A percentile compares a stretch with the other conserved stretches of the same genome.
phyloP scores from a whole-genome alignment of 2,888 invertebrate species.

The Sinhomidia bicolor region DNA sequence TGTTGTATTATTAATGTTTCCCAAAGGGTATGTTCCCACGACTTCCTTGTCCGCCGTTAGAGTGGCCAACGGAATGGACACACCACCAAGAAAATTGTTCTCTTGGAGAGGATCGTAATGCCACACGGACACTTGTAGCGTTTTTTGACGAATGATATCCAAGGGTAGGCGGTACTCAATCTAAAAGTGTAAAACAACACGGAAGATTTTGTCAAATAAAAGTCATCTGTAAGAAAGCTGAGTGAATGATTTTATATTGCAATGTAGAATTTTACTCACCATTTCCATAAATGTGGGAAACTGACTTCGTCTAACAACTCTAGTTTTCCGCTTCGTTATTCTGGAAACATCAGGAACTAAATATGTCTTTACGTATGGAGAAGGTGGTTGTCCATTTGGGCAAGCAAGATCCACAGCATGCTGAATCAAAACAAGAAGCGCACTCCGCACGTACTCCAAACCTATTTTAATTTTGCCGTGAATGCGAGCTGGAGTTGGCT shows the following conservation, averaged over 20 bases:
- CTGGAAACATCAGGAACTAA: conserved; percentile 95
- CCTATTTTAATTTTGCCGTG: conserved; percentile 90
- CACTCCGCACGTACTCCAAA: conserved; percentile 88
- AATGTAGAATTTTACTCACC: conserved; percentile 84
- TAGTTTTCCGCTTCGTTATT: conserved; percentile 97
- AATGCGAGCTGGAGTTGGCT: conserved; percentile 79
- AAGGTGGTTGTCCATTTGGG: conserved; percentile 91
- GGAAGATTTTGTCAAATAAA: too few species aligned
- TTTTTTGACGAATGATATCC: conserved; percentile 88
- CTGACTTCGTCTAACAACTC: conserved; percentile 94
- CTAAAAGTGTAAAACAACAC: too few species aligned
- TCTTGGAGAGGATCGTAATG: conserved; percentile 96
- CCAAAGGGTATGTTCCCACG: conserved; percentile 92
- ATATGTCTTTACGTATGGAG: conserved; percentile 95
- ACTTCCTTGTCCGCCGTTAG: conserved; percentile 90
- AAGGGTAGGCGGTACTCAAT: conserved; percentile 93
- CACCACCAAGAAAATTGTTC: conserved; percentile 97
- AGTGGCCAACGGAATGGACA: conserved; percentile 89
- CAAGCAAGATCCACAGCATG: conserved; percentile 95
- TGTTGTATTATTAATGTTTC: conserved; percentile 81
- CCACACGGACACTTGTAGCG: conserved; percentile 97
- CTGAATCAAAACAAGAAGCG: conserved; percentile 91
- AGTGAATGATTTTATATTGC: too few species aligned
- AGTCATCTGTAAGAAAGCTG: too few species aligned
- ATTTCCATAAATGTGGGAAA: conserved; percentile 99